phyloP scores from a whole-genome alignment of 2,888 invertebrate genomes.

The Odontocolon sp. region DNA sequence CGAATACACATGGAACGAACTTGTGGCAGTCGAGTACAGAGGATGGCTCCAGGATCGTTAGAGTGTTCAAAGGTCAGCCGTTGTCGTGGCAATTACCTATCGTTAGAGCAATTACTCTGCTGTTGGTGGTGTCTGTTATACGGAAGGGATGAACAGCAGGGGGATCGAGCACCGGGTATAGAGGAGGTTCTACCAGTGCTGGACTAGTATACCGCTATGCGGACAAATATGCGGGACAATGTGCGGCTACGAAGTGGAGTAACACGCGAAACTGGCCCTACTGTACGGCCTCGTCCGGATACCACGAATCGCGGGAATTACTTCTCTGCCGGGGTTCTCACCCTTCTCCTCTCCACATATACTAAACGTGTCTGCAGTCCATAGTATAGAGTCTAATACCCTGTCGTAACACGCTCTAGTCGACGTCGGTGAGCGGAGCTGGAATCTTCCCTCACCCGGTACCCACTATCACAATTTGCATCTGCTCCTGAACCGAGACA shows the following conservation, averaged over 20 bases:
- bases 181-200: slow-evolving; percentile 13
- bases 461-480: slow-evolving; percentile 59
- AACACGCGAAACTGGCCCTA: slow-evolving; percentile 57
- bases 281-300: slow-evolving; percentile 61
- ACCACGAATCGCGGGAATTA: slow-evolving; percentile 68
- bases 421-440: slow-evolving; percentile 25
- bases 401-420: slow-evolving; percentile 1
- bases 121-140: slow-evolving; percentile 32
- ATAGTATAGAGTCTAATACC: slow-evolving; percentile 27
- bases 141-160: slow-evolving; percentile 47
- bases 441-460: slow-evolving; percentile 43
- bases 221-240: slow-evolving; percentile 66
- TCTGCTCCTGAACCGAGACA: slow-evolving; percentile 45
- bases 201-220: slow-evolving; percentile 51
- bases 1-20: background rate
- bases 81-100: slow-evolving; percentile 63
- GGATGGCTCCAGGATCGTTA: slow-evolving; percentile 44
- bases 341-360: background rate
- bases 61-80: slow-evolving; percentile 47
- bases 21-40: slow-evolving; percentile 3
- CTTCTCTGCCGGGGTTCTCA: slow-evolving; percentile 54
- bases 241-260: slow-evolving; percentile 58
- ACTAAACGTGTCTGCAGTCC: no score
- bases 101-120: slow-evolving; percentile 66
- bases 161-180: slow-evolving; percentile 38